Percentiles rank a stretch among this genome's conserved stretches.
Conservation (phyloP, 2,797 vertebrate species). For the Centroberyx gerrardi region DNA sequence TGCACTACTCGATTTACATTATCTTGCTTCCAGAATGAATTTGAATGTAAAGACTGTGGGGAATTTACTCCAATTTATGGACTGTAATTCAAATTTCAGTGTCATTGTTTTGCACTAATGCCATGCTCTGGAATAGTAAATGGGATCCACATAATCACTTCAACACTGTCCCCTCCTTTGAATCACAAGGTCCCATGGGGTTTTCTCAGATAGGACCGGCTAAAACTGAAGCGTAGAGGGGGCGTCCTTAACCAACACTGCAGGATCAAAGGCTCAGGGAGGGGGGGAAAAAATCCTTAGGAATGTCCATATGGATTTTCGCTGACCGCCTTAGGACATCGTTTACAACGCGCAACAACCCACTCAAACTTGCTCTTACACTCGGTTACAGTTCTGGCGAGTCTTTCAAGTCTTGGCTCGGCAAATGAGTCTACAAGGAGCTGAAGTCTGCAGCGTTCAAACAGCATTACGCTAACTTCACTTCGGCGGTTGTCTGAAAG, state of each 20-base stretch:
- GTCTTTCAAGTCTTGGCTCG: conserved; percentile 59
- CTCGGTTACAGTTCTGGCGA: conserved; percentile 53
- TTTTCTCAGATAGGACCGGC: background rate
- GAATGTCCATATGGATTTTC: conserved; percentile 76
- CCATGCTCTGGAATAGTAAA: conserved; percentile 4
- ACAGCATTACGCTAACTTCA: conserved; percentile 25
- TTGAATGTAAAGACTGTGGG: too few species aligned
- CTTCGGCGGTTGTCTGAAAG: conserved; percentile 12
- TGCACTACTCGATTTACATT: too few species aligned
- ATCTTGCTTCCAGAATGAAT: too few species aligned
- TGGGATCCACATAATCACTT: conserved; percentile 12
- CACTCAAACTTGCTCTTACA: conserved; percentile 54
- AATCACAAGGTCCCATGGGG: conserved; percentile 19
- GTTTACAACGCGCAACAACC: conserved; percentile 60
- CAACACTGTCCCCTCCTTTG: conserved; percentile 5
- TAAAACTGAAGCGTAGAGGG: conserved; percentile 25
- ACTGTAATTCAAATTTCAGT: too few species aligned
- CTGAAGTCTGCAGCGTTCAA: conserved; percentile 41
- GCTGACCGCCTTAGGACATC: conserved; percentile 62
- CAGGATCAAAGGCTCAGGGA: conserved; percentile 56
- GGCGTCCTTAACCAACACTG: conserved; percentile 36
- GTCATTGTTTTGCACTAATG: conserved; percentile 5
- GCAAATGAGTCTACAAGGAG: conserved; percentile 54
- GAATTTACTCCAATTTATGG: too few species aligned
- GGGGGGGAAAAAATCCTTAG: background rate